phyloP scores from a whole-genome alignment of 2,888 invertebrate species.

The Acanthosepion pharaonis region DNA sequence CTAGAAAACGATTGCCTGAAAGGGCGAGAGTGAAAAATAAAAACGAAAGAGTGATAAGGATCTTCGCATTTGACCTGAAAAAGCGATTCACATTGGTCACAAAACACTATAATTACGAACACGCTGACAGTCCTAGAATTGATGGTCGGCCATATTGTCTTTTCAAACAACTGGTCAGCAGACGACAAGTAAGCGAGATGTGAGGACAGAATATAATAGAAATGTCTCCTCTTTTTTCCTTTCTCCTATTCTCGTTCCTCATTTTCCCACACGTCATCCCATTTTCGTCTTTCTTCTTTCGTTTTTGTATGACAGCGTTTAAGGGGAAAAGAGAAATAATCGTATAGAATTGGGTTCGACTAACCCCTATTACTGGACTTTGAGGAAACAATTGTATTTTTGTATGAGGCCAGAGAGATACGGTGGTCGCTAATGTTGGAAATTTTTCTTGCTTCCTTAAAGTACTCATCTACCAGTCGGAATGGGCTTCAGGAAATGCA shows the following conservation, averaged over 20 bases:
- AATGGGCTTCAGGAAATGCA: not conserved
- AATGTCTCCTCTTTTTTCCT: not conserved
- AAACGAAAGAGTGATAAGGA: not conserved
- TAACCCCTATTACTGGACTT: slow-evolving; percentile 9
- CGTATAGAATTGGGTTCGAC: not conserved
- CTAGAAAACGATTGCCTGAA: not conserved
- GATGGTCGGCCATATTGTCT: not conserved
- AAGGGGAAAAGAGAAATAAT: not conserved
- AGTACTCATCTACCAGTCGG: not conserved
- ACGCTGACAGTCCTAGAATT: not conserved
- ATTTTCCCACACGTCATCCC: too few species aligned
- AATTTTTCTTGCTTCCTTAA: not conserved
- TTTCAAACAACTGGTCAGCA: not conserved
- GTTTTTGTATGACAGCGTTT: not conserved
- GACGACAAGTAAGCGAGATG: not conserved
- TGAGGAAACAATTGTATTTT: not conserved
- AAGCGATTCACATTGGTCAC: not conserved
- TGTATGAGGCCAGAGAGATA: not conserved
- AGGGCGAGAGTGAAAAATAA: not conserved
- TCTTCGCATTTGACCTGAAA: not conserved
- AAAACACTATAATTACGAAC: not conserved
- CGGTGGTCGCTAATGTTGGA: not conserved
- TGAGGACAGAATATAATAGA: not conserved
- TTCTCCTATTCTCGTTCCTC: too few species aligned
- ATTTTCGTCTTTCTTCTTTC: too few species aligned